Conservation (phyloP, 2,113 vertebrate species). For the Mus pahari region DNA sequence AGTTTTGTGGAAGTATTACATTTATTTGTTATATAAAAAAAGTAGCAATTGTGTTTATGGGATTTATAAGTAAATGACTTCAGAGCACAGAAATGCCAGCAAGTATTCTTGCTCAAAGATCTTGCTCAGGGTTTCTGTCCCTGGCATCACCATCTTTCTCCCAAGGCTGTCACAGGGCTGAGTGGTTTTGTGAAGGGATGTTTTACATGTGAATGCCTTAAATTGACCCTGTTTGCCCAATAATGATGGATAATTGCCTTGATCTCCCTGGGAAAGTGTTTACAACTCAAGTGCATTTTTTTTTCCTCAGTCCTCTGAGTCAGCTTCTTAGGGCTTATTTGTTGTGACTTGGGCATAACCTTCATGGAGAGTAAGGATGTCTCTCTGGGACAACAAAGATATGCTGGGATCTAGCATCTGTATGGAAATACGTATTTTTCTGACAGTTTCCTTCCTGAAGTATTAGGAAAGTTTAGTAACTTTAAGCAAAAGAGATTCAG, state of each 20-base stretch:
- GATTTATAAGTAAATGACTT: conserved; percentile 14
- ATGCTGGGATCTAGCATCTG: not conserved
- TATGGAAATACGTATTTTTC: not conserved
- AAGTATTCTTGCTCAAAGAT: not conserved
- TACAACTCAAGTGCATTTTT: conserved; percentile 65
- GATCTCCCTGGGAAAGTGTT: conserved; percentile 79
- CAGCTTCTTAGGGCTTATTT: conserved; percentile 59
- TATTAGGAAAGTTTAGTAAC: not conserved
- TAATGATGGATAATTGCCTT: conserved; percentile 75
- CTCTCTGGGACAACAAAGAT: conserved; percentile 16
- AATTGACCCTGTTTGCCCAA: conserved; percentile 81
- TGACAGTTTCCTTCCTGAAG: not conserved
- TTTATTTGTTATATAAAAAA: not conserved
- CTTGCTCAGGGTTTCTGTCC: not conserved
- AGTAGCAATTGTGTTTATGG: not conserved
- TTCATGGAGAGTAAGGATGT: conserved; percentile 51
- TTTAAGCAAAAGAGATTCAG: not conserved
- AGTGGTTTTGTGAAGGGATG: conserved; percentile 52
- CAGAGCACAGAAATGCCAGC: not conserved
- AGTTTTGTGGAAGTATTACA: not conserved
- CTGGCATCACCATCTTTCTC: not conserved
- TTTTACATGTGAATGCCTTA: conserved; percentile 76
- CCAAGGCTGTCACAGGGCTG: not conserved
- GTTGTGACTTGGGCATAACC: conserved; percentile 75
- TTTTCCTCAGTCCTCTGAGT: conserved; percentile 23